These are phyloP conservation scores for Cheilosia grossa DNA, from an alignment of 2,888 invertebrate genomes.

Conservation along the genomic window DNA sequence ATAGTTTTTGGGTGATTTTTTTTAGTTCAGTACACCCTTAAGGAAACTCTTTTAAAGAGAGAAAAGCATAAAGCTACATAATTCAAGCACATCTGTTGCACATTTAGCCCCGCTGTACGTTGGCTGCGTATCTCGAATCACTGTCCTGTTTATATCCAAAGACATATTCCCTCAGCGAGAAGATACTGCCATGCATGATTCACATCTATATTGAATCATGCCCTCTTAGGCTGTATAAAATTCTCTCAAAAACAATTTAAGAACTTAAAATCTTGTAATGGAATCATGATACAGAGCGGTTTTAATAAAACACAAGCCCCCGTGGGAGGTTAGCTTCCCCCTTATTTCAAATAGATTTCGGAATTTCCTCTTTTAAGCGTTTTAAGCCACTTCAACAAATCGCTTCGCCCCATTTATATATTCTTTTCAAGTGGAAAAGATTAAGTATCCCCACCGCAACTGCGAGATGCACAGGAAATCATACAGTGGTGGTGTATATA, in stretches of 20 bases:
- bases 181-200: no score
- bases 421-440: constrained; percentile 31
- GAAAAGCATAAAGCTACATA: no score
- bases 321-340: not conserved
- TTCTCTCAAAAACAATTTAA: not conserved
- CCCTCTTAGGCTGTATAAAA: not conserved
- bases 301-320: constrained; percentile 10
- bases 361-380: constrained; percentile 5
- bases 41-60: no score
- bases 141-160: no score
- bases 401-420: constrained; percentile 33
- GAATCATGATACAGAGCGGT: not conserved
- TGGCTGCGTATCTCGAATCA: no score
- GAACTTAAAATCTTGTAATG: not conserved
- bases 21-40: no score
- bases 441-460: constrained; percentile 22
- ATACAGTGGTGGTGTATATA: constrained; percentile 7
- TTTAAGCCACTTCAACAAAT: constrained; percentile 42
- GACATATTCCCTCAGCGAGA: no score
- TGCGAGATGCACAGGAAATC: constrained; percentile 34
- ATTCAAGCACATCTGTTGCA: no score
- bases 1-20: no score
- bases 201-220: no score
- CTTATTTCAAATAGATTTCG: not conserved
- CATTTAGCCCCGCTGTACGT: no score